These are phyloP conservation scores for Heliconius hermathena DNA, from an alignment of 1,140 invertebrate genomes.

Conservation along the genomic window DNA sequence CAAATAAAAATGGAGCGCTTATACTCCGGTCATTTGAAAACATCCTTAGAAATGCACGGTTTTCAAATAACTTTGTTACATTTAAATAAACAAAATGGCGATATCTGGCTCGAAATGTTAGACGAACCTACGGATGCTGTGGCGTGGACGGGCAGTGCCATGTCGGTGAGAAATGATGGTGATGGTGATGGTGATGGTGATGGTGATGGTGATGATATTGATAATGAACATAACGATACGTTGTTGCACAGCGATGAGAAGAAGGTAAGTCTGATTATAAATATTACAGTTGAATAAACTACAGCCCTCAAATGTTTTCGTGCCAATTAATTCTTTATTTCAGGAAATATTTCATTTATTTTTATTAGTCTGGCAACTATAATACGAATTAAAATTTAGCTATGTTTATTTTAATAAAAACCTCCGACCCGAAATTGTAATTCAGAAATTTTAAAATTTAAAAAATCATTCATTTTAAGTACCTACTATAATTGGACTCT, in stretches of 20 bases:
- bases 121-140: slow-evolving; percentile 84
- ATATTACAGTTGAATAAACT: too few species aligned
- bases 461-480: too few species aligned
- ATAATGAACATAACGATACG: slow-evolving; percentile 57
- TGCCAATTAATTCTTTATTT: too few species aligned
- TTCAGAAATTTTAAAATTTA: too few species aligned
- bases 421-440: too few species aligned
- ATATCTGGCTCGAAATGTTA: slow-evolving; percentile 81
- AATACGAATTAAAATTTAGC: too few species aligned
- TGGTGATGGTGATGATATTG: slow-evolving; percentile 40
- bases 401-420: too few species aligned
- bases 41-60: slow-evolving; percentile 91
- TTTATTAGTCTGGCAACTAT: too few species aligned
- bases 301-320: too few species aligned
- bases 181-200: slow-evolving; percentile 49
- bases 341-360: too few species aligned
- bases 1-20: slow-evolving; percentile 83
- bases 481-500: too few species aligned
- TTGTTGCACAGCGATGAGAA: slow-evolving; percentile 46
- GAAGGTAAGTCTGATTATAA: slow-evolving; percentile 46
- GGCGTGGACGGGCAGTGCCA: slow-evolving; percentile 82
- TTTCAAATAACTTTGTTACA: slow-evolving; percentile 88
- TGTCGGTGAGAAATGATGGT: slow-evolving; percentile 43
- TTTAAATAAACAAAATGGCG: slow-evolving; percentile 74
- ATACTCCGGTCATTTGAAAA: slow-evolving; percentile 89